A percentile compares a stretch with the other conserved stretches of the same genome.
Evolutionary conservation across 2,888 invertebrate species (phyloP).

Genomic region (Helleia helle): DNA sequence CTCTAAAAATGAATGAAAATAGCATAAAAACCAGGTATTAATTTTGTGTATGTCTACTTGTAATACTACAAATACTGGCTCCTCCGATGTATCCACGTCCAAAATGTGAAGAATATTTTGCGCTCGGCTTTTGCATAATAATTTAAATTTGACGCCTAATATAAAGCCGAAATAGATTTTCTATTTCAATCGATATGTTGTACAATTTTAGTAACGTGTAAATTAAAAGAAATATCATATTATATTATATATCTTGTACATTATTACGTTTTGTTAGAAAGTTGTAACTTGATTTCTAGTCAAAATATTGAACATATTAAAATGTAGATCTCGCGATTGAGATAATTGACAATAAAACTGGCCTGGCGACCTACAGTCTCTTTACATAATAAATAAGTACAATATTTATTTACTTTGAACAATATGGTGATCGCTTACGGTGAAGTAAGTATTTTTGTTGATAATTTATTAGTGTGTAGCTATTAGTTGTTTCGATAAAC

Average conservation of each 20-base stretch:
- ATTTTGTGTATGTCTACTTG: no score
- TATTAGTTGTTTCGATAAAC: background rate
- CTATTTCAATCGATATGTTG: conserved; percentile 63
- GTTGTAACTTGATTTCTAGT: conserved; percentile 74
- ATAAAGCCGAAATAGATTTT: conserved; percentile 22
- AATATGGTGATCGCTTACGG: conserved; percentile 28
- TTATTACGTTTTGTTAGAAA: conserved; percentile 67
- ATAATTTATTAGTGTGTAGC: conserved; percentile 13
- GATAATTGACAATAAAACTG: conserved; percentile 72
- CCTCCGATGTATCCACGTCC: conserved; percentile 1
- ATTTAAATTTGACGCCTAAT: conserved; percentile 6
- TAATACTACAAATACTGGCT: background rate
- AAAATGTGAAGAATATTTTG: background rate
- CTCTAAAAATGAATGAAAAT: no score
- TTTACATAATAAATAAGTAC: conserved; percentile 39
- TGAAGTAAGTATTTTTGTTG: conserved; percentile 17
- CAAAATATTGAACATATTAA: conserved; percentile 73
- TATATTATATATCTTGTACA: conserved; percentile 57
- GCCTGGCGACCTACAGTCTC: conserved; percentile 40
- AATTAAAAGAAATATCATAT: conserved; percentile 53
- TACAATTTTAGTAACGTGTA: conserved; percentile 66
- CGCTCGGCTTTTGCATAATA: background rate
- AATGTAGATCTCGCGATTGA: conserved; percentile 65
- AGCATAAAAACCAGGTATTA: no score
- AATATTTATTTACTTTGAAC: conserved; percentile 40